Percentiles rank a stretch among this genome's conserved stretches.
Evolutionary conservation across 2,797 vertebrate species (phyloP).

Genomic region (Anabacerthia variegaticeps): DNA sequence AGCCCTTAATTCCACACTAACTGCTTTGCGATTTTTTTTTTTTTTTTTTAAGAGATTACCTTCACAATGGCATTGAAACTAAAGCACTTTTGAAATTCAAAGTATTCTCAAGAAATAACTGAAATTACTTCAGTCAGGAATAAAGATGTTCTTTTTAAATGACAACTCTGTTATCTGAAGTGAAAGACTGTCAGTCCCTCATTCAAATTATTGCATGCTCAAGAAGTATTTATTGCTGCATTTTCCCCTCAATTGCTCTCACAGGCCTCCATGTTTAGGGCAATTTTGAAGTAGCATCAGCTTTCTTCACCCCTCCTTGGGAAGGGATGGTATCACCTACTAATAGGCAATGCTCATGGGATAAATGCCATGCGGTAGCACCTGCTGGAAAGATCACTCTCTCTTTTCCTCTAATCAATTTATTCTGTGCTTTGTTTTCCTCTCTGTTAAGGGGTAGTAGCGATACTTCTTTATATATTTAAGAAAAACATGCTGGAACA

Average conservation of each 20-base stretch:
- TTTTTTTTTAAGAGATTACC: background rate
- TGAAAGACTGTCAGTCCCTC: background rate
- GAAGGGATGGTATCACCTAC: background rate
- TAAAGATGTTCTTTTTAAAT: background rate
- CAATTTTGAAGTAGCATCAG: background rate
- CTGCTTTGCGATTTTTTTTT: background rate
- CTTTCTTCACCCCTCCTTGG: background rate
- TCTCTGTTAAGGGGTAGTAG: background rate
- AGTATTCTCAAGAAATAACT: background rate
- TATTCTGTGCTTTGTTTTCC: background rate
- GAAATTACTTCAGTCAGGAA: background rate
- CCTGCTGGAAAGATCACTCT: background rate
- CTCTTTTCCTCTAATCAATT: background rate
- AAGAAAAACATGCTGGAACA: background rate
- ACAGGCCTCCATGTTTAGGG: rapidly evolving
- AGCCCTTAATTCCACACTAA: background rate
- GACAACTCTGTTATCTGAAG: background rate
- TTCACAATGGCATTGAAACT: background rate
- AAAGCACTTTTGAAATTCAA: background rate
- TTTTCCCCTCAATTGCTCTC: background rate
- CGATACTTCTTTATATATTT: background rate
- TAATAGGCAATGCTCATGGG: background rate
- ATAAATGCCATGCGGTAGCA: background rate
- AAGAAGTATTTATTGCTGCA: background rate
- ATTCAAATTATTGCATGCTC: background rate